phyloP scores from a whole-genome alignment of 2,113 vertebrate species.

The Bettongia penicillata region DNA sequence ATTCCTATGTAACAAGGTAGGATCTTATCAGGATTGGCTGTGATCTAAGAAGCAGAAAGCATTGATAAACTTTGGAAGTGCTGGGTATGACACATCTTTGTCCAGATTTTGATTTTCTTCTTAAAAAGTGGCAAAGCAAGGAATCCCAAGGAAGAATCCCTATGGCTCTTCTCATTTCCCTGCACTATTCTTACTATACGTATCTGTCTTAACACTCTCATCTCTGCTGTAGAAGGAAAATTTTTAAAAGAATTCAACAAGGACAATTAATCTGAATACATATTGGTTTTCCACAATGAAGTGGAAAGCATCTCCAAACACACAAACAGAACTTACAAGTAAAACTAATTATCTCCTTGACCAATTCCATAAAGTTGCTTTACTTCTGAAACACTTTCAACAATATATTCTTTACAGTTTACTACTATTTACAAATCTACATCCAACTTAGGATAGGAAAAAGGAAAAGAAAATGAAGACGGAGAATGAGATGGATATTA shows the following conservation, averaged over 20 bases:
- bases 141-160: not conserved
- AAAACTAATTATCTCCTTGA: not conserved
- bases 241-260: not conserved
- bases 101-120: not conserved
- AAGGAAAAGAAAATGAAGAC: not conserved
- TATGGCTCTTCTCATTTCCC: not conserved
- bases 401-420: not conserved
- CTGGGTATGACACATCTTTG: not conserved
- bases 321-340: not conserved
- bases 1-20: not conserved
- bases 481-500: not conserved
- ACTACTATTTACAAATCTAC: not conserved
- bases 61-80: not conserved
- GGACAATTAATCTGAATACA: no score
- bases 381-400: not conserved
- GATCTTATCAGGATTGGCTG: not conserved
- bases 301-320: not conserved
- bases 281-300: not conserved
- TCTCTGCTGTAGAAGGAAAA: not conserved
- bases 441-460: not conserved
- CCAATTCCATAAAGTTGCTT: not conserved
- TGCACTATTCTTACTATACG: not conserved
- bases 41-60: no score
- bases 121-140: conserved; percentile 48
- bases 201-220: not conserved